Conservation (phyloP, 2,888 invertebrate species). For the Metellina segmentata region DNA sequence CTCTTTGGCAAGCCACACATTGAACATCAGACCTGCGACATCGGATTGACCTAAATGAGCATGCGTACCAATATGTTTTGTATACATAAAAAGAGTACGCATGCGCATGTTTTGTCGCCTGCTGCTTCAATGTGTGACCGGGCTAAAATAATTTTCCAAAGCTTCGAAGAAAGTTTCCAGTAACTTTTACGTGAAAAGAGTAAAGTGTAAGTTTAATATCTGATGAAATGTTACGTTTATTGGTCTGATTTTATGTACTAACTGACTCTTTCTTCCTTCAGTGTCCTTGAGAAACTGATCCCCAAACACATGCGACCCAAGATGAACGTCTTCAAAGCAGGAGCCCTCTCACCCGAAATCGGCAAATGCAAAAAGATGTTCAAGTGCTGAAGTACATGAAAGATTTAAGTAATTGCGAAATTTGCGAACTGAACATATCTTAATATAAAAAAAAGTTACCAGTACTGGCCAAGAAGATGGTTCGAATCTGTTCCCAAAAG, state of each 20-base stretch:
- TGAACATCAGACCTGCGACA: too few species aligned
- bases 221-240: too few species aligned
- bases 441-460: constrained; percentile 10
- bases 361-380: constrained; percentile 78
- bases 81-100: too few species aligned
- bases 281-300: constrained; percentile 78
- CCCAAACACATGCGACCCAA: constrained; percentile 78
- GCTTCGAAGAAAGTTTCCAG: too few species aligned
- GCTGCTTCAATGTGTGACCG: too few species aligned
- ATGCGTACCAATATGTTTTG: too few species aligned
- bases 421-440: constrained; percentile 47
- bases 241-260: not conserved
- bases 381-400: constrained; percentile 75
- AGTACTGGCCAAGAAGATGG: constrained; percentile 63
- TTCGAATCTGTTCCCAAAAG: constrained; percentile 15
- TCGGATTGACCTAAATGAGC: too few species aligned
- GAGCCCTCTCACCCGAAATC: constrained; percentile 77
- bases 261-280: constrained; percentile 43
- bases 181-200: too few species aligned
- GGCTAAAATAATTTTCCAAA: too few species aligned
- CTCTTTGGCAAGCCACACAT: too few species aligned
- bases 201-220: too few species aligned
- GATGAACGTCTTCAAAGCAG: constrained; percentile 78
- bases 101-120: too few species aligned
- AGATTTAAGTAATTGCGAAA: constrained; percentile 13